These are phyloP conservation scores for Meles meles DNA, from an alignment of 2,113 vertebrate species.

Conservation along the genomic window DNA sequence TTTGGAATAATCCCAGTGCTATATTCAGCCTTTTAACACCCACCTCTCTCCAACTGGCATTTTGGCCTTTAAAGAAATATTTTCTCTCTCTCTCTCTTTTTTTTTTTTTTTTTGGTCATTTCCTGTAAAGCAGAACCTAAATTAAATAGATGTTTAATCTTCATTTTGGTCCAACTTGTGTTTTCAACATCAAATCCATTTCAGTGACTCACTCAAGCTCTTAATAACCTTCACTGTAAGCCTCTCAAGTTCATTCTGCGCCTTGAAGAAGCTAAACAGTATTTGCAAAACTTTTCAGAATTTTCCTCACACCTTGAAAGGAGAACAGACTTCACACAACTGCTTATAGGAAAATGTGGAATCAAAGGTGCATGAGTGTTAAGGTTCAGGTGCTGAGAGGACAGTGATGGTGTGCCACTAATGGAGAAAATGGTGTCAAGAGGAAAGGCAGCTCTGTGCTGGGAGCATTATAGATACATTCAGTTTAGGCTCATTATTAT, in stretches of 20 bases:
- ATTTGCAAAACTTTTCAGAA: not conserved
- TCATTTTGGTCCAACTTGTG: not conserved
- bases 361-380: not conserved
- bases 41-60: not conserved
- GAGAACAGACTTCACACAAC: not conserved
- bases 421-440: not conserved
- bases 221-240: not conserved
- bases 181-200: not conserved
- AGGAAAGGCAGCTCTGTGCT: not conserved
- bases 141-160: not conserved
- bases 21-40: not conserved
- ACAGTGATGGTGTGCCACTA: no score
- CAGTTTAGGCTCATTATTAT: not conserved
- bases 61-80: not conserved
- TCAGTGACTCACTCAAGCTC: not conserved
- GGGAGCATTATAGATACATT: not conserved
- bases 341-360: not conserved
- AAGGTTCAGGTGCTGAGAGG: not conserved
- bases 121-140: not conserved
- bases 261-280: not conserved
- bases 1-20: no score
- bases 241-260: not conserved
- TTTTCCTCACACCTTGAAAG: not conserved
- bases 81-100: no score
- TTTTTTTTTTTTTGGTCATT: not conserved